Percentiles rank a stretch among this genome's conserved stretches.
phyloP scores from a whole-genome alignment of 2,888 invertebrate genomes.

The Carabus problematicus region DNA sequence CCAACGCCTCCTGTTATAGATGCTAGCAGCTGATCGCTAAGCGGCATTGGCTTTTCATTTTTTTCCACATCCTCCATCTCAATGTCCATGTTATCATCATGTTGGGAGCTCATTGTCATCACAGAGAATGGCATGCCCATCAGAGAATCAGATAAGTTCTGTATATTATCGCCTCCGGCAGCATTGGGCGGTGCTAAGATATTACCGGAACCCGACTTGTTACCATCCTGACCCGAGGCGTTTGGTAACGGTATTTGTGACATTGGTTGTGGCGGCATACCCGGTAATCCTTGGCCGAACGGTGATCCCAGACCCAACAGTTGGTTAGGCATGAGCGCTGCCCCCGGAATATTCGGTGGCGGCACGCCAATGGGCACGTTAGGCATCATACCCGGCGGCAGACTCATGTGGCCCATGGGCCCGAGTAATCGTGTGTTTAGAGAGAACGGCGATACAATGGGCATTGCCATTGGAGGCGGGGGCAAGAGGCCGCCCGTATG shows the following conservation, averaged over 20 bases:
- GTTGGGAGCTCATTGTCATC: slow-evolving; percentile 47
- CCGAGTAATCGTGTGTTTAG: slow-evolving; percentile 56
- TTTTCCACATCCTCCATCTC: slow-evolving; percentile 71
- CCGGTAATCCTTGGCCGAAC: slow-evolving; percentile 54
- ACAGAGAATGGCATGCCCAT: slow-evolving; percentile 54
- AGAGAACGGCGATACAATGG: slow-evolving; percentile 57
- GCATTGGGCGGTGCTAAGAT: slow-evolving; percentile 41
- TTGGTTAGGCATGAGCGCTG: slow-evolving; percentile 58
- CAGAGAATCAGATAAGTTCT: slow-evolving; percentile 60
- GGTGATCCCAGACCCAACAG: slow-evolving; percentile 56
- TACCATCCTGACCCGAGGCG: slow-evolving; percentile 46
- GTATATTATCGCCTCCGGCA: slow-evolving; percentile 56
- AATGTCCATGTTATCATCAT: slow-evolving; percentile 82
- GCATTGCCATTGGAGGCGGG: slow-evolving; percentile 59
- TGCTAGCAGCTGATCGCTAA: slow-evolving; percentile 63
- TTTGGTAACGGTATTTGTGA: slow-evolving; percentile 46
- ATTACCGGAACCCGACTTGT: slow-evolving; percentile 43
- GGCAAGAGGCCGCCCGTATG: slow-evolving; percentile 56
- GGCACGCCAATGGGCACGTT: slow-evolving; percentile 66
- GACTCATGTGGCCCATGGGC: slow-evolving; percentile 53
- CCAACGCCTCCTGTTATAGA: slow-evolving; percentile 35
- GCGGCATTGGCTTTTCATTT: slow-evolving; percentile 52
- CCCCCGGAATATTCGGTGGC: slow-evolving; percentile 63
- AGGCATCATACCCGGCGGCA: slow-evolving; percentile 63
- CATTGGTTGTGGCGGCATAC: slow-evolving; percentile 51